Conservation (phyloP, 2,888 invertebrate genomes). For the Dolichopus griseipennis region DNA sequence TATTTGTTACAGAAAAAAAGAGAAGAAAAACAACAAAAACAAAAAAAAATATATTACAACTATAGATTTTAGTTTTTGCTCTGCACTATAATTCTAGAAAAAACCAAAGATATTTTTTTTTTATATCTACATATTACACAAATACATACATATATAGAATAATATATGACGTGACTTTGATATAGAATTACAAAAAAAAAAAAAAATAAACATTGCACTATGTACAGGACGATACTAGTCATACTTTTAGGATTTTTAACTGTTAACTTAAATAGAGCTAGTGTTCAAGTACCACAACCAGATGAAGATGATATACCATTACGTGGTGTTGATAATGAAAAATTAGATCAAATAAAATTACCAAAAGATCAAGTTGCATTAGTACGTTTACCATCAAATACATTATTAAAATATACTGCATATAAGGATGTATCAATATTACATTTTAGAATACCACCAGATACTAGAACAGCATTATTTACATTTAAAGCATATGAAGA, state of each 20-base stretch:
- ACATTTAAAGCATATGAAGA: slow-evolving; percentile 43
- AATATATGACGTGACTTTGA: neutral
- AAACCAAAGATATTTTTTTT: neutral
- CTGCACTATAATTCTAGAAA: no score
- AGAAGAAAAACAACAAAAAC: neutral
- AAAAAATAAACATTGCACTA: neutral
- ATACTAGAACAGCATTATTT: slow-evolving; percentile 44
- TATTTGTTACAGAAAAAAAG: neutral
- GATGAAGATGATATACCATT: slow-evolving; percentile 19
- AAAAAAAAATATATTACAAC: no score
- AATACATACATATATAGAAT: no score
- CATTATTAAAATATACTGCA: slow-evolving; percentile 46
- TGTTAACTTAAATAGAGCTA: slow-evolving; percentile 17
- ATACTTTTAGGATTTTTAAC: slow-evolving; percentile 18
- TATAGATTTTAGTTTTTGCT: no score
- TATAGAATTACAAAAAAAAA: neutral
- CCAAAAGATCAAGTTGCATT: slow-evolving; percentile 35
- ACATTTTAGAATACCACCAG: slow-evolving; percentile 49
- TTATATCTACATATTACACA: no score
- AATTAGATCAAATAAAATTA: slow-evolving; percentile 28
- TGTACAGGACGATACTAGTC: slow-evolving; percentile 16
- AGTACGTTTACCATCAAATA: slow-evolving; percentile 44
- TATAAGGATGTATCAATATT: slow-evolving; percentile 53
- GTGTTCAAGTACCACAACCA: slow-evolving; percentile 20
- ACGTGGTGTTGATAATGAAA: slow-evolving; percentile 1